phyloP scores from a whole-genome alignment of 2,113 vertebrate genomes.

The Chaetodon trifascialis region DNA sequence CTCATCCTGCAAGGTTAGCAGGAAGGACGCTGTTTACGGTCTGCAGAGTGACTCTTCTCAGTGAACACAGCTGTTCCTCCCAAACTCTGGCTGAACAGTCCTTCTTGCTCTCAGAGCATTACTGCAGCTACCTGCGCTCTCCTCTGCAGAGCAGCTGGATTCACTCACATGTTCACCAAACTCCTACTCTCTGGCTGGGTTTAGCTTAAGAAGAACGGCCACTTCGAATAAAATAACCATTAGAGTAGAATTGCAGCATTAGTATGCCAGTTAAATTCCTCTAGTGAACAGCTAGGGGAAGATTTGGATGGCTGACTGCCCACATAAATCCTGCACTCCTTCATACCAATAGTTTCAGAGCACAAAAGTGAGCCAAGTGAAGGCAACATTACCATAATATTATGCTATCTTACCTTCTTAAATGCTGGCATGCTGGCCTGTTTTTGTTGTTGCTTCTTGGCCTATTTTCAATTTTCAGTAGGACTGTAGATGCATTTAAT shows the following conservation, averaged over 20 bases:
- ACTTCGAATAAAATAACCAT: no score
- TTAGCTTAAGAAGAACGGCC: no score
- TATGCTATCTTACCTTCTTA: not conserved
- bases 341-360: no score
- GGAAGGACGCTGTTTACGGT: not conserved
- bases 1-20: not conserved
- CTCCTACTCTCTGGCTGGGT: no score
- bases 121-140: not conserved
- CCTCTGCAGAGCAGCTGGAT: not conserved
- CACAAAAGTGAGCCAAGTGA: no score
- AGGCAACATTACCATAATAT: not conserved
- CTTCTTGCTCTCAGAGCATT: not conserved
- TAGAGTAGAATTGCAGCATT: no score
- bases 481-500: not conserved
- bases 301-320: not conserved
- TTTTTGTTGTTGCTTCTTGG: not conserved
- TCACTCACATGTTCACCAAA: not conserved
- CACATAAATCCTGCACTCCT: not conserved
- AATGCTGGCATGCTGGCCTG: not conserved
- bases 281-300: not conserved
- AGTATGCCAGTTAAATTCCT: not conserved
- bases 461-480: not conserved
- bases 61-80: not conserved
- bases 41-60: not conserved
- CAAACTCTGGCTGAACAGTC: not conserved